These are phyloP conservation scores for Stramonita haemastoma DNA, from an alignment of 2,888 invertebrate species.

Conservation along the genomic window DNA sequence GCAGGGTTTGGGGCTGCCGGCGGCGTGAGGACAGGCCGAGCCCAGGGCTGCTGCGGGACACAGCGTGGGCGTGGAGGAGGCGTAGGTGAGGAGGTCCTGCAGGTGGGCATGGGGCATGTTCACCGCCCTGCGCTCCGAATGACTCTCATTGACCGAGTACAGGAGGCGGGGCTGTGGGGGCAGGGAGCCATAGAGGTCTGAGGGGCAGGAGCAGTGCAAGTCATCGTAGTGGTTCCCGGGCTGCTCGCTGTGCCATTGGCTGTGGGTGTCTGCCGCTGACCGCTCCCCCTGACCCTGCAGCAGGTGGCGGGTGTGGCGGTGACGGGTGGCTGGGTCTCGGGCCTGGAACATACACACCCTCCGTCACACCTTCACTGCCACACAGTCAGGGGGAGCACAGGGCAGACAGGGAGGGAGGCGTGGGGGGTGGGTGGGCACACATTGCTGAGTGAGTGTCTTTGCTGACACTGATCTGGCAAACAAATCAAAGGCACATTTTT, in stretches of 20 bases:
- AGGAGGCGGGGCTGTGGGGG: not conserved
- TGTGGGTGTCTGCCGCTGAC: not conserved
- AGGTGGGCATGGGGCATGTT: not conserved
- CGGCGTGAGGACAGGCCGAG: not conserved
- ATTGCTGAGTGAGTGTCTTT: not conserved
- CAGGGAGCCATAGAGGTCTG: not conserved
- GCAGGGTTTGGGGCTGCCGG: too few relatives aligned
- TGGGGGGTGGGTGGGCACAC: not conserved
- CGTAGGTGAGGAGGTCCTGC: not conserved
- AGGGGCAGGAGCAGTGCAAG: not conserved
- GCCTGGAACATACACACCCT: slow-evolving; percentile 31
- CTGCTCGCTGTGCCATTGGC: slow-evolving; percentile 30
- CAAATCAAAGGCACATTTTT: not conserved
- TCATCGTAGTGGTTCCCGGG: not conserved
- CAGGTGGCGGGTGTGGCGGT: slow-evolving; percentile 32
- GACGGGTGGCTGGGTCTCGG: slow-evolving; percentile 23
- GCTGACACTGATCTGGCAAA: not conserved
- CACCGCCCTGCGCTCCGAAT: not conserved
- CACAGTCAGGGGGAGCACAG: slow-evolving; percentile 15
- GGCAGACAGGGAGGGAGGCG: not conserved
- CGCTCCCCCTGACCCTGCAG: slow-evolving; percentile 20
- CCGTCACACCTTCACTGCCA: not conserved
- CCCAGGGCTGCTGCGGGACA: not conserved
- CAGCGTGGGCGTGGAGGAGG: not conserved
- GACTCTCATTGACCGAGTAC: slow-evolving; percentile 12